Base-by-base conservation (phyloP, 2,797 vertebrate species). In the Antennarius maculatus region DNA sequence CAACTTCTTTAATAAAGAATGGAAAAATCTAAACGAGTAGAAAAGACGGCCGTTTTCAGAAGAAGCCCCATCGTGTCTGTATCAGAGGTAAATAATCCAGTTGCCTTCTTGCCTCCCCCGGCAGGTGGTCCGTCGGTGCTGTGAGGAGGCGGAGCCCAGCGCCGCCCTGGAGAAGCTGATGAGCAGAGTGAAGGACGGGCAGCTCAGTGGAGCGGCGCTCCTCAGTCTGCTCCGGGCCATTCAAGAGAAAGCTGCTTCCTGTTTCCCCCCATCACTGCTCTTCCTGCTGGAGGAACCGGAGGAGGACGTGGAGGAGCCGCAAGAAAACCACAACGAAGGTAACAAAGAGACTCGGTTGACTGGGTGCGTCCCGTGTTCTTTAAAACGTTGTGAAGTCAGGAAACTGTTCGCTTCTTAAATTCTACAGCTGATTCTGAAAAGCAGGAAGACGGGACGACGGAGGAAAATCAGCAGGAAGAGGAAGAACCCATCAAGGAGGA, bases 101-200 rank as follows among this genome's bases (percentile, higher is more conserved):
- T 16, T 18, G 2, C 2, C 0, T 54, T 3, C 66, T 3, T 69
- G 27, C 31, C 31, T 2, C 31, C 59, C 6, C 41, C 43, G 39
- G 2, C 85, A 98, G 96, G 86, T 92, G 39, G 89, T 96, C 76
- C 80, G 90, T 79, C 85, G 81, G 86, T 95, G 94, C 91, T 96
- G 92, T 54, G 77, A 91, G 81, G 83, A 89, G 7, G 16, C 61
- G 15, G 92, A 92, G 50, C 81, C 85, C 31, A 86, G 71, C 60
- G 85, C 91, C 48, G 88, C 79, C 0, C 0, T 92, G 56, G 88
- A 90, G 71, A 91, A 63, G 68, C 80, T 96, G 66, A 49, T 95
- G 75, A 89, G 76, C 71, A 88, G 71, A 18, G 86, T 94, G 72
- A 80, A 72, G 18, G 93, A 94, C 74, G 94, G 91, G 58, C 88